Evolutionary conservation across 2,888 invertebrate species (phyloP), one percentile per base, ranked within the genome.

Genomic region (Rhagium mordax): DNA sequence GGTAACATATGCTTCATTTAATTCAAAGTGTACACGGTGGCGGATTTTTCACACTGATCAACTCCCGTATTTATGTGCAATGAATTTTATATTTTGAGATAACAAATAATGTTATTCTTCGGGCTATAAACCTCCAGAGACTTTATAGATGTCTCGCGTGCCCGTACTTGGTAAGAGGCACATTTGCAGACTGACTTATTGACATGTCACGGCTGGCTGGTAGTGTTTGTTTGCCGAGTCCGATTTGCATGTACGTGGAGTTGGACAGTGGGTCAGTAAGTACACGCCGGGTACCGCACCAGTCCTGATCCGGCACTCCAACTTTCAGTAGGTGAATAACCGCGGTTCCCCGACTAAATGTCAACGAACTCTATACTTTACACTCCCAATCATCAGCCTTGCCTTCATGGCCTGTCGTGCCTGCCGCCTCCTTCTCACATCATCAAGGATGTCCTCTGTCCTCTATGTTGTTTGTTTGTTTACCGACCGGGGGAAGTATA

Each of bases 241-340:
- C 47, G 71, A 71, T 71, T 62, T 60, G 66, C 66, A 66, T 53
- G 71, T 47, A 51, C 71, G 74, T 59, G 67, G 55, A 75, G 69
- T 73, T 74, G 76, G 75, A 71, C 79, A 81, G 79, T 81, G 77
- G 81, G 81, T 81, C 79, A 81, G 78, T 81, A 78, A 79, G 78
- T 74, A 70, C 77, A 79, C 74, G 74, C 68, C 74, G 76, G 72
- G 75, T 77, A 77, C 74, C 73, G 72, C 77, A 76, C 75, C 78
- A 76, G 72, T 75, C 74, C 66, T 68, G 68, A 68, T 71, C 74
- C 72, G 75, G 72, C 75, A 77, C 70, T 80, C 76, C 79, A 84
- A 86, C 86, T 86, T 86, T 86, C 85, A 85, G 84, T 84, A 85
- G 86, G 85, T 86, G 85, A 86, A 86, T 85, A 85, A 86, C 85